Evolutionary conservation across 2,888 invertebrate genomes (phyloP).

Genomic region (Melikaiella ostensackeni): DNA sequence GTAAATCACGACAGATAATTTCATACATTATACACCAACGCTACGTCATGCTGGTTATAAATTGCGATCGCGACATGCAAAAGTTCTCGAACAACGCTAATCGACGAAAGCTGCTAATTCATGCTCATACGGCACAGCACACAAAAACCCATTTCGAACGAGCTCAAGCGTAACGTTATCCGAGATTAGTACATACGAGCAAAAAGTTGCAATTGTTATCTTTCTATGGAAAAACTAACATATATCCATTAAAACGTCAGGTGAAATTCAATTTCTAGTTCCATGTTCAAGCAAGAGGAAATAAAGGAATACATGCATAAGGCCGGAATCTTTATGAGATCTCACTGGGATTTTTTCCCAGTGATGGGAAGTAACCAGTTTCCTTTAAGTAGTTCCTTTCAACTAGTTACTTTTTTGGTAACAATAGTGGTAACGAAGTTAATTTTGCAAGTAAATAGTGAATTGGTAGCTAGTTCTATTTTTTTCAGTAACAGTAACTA

Average conservation of each 20-base stretch:
- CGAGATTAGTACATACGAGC: conserved; percentile 9
- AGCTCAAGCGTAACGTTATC: conserved; percentile 16
- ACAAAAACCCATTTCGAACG: conserved; percentile 24
- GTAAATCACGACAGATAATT: conserved; percentile 41
- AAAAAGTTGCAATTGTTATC: conserved; percentile 33
- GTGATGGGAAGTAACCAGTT: no score
- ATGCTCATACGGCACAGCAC: conserved; percentile 25
- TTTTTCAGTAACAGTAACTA: no score
- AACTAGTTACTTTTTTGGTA: no score
- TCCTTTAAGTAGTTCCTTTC: no score
- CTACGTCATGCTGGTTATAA: conserved; percentile 41
- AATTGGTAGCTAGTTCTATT: no score
- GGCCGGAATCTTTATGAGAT: no score
- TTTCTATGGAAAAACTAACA: conserved; percentile 24
- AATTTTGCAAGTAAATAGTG: no score
- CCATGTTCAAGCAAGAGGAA: no score
- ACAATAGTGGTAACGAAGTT: no score
- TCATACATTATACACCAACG: conserved; percentile 9
- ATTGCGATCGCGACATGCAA: conserved; percentile 36
- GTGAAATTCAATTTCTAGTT: conserved; percentile 25
- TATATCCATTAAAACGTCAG: conserved; percentile 25
- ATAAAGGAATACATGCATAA: no score
- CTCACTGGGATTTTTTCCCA: no score
- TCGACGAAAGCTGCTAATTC: conserved; percentile 47
- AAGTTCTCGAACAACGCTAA: conserved; percentile 43